These are phyloP conservation scores for Drosophila macrothrix DNA, from an alignment of 2,888 invertebrate species.

Conservation along the genomic window DNA sequence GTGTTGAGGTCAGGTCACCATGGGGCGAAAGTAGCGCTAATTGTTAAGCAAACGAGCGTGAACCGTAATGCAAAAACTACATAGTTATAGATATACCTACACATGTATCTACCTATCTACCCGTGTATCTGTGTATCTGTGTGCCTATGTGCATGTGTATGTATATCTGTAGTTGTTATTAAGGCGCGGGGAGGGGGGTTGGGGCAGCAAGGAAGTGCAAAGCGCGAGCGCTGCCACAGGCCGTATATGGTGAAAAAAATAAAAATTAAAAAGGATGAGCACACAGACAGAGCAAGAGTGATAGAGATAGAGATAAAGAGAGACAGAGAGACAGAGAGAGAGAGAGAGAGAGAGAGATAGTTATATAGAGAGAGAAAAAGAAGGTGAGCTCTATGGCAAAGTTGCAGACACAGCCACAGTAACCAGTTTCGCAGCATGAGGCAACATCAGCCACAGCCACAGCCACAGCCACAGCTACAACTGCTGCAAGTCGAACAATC, in stretches of 20 bases:
- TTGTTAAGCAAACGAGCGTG: constrained; percentile 10
- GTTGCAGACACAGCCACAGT: constrained; percentile 32
- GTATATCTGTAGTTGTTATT: constrained; percentile 7
- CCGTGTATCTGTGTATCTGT: not conserved
- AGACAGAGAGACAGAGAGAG: not conserved
- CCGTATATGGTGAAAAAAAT: constrained; percentile 4
- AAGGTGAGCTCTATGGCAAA: constrained; percentile 20
- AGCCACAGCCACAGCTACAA: constrained; percentile 27
- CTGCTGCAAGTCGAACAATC: constrained; percentile 70
- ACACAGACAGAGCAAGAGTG: not conserved
- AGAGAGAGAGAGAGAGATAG: not conserved
- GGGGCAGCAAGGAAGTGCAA: constrained; percentile 21
- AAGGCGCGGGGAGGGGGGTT: not conserved
- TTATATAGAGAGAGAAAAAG: constrained; percentile 1
- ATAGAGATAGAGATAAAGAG: not conserved
- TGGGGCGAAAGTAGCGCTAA: constrained; percentile 3
- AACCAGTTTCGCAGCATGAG: constrained; percentile 70
- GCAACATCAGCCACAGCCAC: constrained; percentile 27
- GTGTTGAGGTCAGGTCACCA: not conserved
- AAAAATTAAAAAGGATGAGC: constrained; percentile 1
- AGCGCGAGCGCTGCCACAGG: constrained; percentile 24
- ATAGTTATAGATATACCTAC: not conserved
- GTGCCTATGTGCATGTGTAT: constrained; percentile 9
- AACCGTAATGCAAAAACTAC: not conserved
- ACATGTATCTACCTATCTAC: constrained; percentile 1